A percentile compares a stretch with the other conserved stretches of the same genome.
Evolutionary conservation across 2,888 invertebrate genomes (phyloP).

Genomic region (Lasioglossum lativentre): DNA sequence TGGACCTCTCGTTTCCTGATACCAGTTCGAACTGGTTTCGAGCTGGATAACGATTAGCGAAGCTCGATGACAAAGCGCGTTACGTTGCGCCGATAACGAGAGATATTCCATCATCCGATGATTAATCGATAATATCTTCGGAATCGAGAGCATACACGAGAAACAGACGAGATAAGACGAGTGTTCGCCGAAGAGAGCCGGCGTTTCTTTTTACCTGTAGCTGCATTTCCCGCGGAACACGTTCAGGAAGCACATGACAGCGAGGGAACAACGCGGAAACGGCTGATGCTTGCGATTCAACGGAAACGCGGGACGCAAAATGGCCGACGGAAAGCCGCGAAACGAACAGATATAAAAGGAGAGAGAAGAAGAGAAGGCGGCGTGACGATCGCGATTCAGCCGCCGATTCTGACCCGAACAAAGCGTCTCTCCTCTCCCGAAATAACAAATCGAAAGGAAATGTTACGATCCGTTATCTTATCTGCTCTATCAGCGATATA

Average conservation of each 20-base stretch:
- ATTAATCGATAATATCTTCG: neutral
- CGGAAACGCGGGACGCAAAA: slow-evolving; percentile 36
- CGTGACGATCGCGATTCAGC: slow-evolving; percentile 32
- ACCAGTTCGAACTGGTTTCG: neutral
- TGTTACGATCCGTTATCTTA: slow-evolving; percentile 74
- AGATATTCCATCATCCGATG: neutral
- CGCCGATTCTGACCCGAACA: slow-evolving; percentile 31
- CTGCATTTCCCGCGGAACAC: slow-evolving; percentile 48
- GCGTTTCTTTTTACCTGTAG: slow-evolving; percentile 61
- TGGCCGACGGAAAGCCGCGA: neutral
- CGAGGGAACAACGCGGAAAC: slow-evolving; percentile 43
- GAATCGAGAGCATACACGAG: neutral
- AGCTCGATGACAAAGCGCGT: neutral
- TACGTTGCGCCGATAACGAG: neutral
- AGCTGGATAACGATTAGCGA: neutral
- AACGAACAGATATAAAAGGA: neutral
- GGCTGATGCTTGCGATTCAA: slow-evolving; percentile 33
- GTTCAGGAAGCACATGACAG: slow-evolving; percentile 60
- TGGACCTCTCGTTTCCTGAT: neutral
- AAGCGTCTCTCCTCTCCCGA: neutral
- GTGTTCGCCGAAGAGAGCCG: neutral
- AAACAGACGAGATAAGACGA: neutral
- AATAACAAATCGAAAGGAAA: slow-evolving; percentile 41
- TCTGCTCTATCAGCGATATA: slow-evolving; percentile 64
- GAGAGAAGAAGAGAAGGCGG: neutral